Conservation (phyloP, 2,888 invertebrate genomes). For the Lydus trimaculatus region DNA sequence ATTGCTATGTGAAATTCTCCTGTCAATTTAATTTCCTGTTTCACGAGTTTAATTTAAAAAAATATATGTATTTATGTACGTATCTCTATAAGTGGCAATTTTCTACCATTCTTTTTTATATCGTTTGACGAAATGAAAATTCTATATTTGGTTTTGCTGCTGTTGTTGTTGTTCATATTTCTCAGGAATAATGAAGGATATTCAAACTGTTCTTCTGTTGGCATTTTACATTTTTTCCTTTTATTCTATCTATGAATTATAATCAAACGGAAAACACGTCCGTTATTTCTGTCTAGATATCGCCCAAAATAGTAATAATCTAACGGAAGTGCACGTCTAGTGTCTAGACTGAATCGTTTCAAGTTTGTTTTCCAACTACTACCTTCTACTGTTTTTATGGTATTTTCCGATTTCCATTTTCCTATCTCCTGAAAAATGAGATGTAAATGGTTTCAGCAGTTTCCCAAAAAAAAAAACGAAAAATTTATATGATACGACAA, state of each 20-base stretch:
- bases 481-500: slow-evolving; percentile 2
- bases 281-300: slow-evolving; percentile 6
- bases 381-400: not conserved
- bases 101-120: not conserved
- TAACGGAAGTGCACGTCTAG: slow-evolving; percentile 5
- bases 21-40: slow-evolving; percentile 6
- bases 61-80: not conserved
- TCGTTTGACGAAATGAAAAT: not conserved
- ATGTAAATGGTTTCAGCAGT: slow-evolving; percentile 5
- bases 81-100: not conserved
- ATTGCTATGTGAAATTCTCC: not conserved
- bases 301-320: slow-evolving; percentile 7
- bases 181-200: not conserved
- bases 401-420: slow-evolving; percentile 3
- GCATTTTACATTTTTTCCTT: not conserved
- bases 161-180: not conserved
- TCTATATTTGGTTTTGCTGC: not conserved
- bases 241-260: slow-evolving; percentile 1
- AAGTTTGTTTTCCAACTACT: not conserved
- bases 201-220: not conserved
- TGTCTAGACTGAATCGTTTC: slow-evolving; percentile 6
- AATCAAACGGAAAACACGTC: slow-evolving; percentile 3
- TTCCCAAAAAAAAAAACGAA: not conserved
- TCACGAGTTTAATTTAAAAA: not conserved
- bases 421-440: slow-evolving; percentile 3